A percentile compares a stretch with the other conserved stretches of the same genome.
Conservation (phyloP, 2,888 invertebrate species). For the Bombylius major region DNA sequence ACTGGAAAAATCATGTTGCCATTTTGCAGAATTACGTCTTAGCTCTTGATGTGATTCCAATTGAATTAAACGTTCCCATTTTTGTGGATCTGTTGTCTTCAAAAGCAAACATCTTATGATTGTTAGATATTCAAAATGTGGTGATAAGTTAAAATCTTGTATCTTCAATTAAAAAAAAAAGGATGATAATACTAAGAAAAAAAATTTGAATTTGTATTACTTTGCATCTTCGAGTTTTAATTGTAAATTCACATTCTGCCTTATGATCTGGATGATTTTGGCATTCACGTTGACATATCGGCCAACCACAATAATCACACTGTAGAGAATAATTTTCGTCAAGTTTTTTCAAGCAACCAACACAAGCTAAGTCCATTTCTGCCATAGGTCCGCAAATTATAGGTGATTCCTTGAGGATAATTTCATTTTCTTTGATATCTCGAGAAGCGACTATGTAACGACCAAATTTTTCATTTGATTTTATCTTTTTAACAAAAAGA, state of each 20-base stretch:
- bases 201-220: constrained; percentile 30
- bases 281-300: constrained; percentile 57
- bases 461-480: constrained; percentile 46
- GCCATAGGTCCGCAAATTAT: constrained; percentile 62
- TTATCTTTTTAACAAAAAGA: constrained; percentile 37
- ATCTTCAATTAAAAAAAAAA: constrained; percentile 37
- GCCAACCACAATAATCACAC: constrained; percentile 69
- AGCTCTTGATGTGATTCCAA: constrained; percentile 56
- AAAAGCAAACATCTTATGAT: constrained; percentile 59
- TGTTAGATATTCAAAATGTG: constrained; percentile 64
- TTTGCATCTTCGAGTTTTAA: constrained; percentile 45
- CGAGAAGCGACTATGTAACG: constrained; percentile 59
- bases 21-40: constrained; percentile 47
- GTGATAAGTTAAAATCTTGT: constrained; percentile 44
- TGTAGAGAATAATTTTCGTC: constrained; percentile 35
- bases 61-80: constrained; percentile 49
- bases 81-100: constrained; percentile 45
- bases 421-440: constrained; percentile 55
- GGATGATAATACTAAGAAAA: not conserved
- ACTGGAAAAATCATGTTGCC: constrained; percentile 42
- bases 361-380: constrained; percentile 42
- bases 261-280: constrained; percentile 46
- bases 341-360: constrained; percentile 36
- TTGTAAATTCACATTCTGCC: constrained; percentile 59
- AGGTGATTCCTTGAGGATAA: constrained; percentile 57